These are phyloP conservation scores for Pavo muticus DNA, from an alignment of 2,113 vertebrate genomes.

Conservation along the genomic window DNA sequence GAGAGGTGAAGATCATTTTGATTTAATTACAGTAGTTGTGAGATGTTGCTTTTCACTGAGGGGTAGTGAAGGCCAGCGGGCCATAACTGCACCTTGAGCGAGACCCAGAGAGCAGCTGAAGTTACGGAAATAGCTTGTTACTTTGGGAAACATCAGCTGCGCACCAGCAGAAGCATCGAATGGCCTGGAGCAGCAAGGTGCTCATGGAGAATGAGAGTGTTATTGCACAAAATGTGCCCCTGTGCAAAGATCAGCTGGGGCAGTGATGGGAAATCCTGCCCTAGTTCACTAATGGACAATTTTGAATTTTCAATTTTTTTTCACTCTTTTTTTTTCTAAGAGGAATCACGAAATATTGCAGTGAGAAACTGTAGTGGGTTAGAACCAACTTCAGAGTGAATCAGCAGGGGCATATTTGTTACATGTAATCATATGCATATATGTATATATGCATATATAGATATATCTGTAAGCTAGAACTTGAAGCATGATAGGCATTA, in stretches of 20 bases:
- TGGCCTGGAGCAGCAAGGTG: neutral
- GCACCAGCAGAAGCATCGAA: neutral
- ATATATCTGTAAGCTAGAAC: neutral
- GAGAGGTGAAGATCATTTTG: neutral
- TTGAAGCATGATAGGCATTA: neutral
- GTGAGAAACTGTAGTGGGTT: neutral
- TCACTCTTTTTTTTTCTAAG: neutral
- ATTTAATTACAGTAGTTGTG: neutral
- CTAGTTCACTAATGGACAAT: neutral
- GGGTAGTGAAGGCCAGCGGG: neutral
- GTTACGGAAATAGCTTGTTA: neutral
- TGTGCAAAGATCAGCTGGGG: neutral
- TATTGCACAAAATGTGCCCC: neutral
- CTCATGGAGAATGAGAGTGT: neutral
- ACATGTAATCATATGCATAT: neutral
- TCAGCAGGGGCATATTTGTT: neutral
- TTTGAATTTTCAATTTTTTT: neutral
- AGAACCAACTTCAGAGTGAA: neutral
- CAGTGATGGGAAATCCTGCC: neutral
- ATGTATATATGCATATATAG: neutral
- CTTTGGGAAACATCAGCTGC: neutral
- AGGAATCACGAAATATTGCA: neutral
- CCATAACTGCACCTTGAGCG: accelerated
- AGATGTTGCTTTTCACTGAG: neutral
- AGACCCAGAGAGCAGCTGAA: neutral